These are phyloP conservation scores for Cairina moschata DNA, from an alignment of 2,113 vertebrate species.

Conservation along the genomic window DNA sequence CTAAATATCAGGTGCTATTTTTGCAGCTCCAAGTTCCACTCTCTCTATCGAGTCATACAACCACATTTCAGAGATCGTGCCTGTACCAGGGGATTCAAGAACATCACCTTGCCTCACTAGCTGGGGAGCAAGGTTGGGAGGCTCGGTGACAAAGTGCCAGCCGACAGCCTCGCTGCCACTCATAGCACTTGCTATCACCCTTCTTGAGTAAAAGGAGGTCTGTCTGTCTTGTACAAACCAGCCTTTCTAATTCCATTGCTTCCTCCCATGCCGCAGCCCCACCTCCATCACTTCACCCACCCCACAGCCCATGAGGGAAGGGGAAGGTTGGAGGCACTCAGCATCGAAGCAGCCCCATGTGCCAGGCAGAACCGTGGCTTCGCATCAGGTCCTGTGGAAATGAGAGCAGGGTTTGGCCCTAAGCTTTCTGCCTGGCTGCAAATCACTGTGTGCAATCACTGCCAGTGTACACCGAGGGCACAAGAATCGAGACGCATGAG, in stretches of 20 bases:
- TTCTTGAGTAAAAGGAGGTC: rapidly evolving
- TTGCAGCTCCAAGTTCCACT: not conserved
- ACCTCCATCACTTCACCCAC: not conserved
- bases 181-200: not conserved
- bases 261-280: not conserved
- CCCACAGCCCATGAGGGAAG: not conserved
- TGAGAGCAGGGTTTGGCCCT: not conserved
- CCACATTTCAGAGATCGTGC: not conserved
- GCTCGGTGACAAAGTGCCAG: not conserved
- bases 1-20: conserved; percentile 56
- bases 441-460: not conserved
- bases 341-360: not conserved
- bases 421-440: not conserved
- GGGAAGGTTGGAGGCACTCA: rapidly evolving
- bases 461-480: not conserved
- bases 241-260: not conserved
- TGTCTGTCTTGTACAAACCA: not conserved
- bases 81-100: not conserved
- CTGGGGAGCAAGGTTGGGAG: not conserved
- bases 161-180: rapidly evolving
- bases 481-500: not conserved
- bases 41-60: not conserved
- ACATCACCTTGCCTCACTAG: not conserved
- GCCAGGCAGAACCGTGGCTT: not conserved
- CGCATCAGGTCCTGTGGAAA: not conserved